These are phyloP conservation scores for Dendrocincla fuliginosa DNA, from an alignment of 2,797 vertebrate genomes.

Conservation along the genomic window DNA sequence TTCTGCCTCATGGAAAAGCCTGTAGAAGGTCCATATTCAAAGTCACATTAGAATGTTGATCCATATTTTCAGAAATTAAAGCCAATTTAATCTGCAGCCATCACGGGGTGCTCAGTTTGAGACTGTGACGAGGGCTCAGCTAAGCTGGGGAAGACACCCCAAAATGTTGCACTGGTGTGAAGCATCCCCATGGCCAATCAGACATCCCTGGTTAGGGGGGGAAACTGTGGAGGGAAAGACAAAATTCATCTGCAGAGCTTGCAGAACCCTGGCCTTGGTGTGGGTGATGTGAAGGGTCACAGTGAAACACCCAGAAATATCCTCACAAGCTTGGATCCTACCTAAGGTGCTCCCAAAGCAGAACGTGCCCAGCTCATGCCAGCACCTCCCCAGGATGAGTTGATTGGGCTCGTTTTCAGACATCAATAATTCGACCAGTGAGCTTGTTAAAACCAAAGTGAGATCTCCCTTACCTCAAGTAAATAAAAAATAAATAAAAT, in stretches of 20 bases:
- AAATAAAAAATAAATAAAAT: rapidly evolving
- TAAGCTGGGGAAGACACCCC: not conserved
- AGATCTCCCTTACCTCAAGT: not conserved
- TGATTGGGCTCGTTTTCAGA: not conserved
- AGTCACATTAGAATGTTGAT: not conserved
- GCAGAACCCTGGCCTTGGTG: not conserved
- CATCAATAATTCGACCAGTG: not conserved
- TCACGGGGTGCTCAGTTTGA: not conserved
- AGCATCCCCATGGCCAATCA: rapidly evolving
- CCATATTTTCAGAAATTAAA: not conserved
- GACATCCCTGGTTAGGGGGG: rapidly evolving
- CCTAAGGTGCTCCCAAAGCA: not conserved
- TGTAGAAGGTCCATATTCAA: not conserved
- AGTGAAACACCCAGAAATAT: not conserved
- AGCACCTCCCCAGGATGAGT: not conserved
- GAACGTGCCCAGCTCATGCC: rapidly evolving
- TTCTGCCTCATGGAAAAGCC: not conserved
- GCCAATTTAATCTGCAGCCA: not conserved
- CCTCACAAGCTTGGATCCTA: not conserved
- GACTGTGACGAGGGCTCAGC: not conserved
- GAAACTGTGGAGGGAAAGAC: not conserved
- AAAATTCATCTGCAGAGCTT: not conserved
- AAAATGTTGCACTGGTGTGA: not conserved
- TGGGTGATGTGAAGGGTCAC: rapidly evolving
- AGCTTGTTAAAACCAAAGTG: not conserved